Evolutionary conservation across 2,113 vertebrate genomes (phyloP).

Genomic region (Malurus elegans): DNA sequence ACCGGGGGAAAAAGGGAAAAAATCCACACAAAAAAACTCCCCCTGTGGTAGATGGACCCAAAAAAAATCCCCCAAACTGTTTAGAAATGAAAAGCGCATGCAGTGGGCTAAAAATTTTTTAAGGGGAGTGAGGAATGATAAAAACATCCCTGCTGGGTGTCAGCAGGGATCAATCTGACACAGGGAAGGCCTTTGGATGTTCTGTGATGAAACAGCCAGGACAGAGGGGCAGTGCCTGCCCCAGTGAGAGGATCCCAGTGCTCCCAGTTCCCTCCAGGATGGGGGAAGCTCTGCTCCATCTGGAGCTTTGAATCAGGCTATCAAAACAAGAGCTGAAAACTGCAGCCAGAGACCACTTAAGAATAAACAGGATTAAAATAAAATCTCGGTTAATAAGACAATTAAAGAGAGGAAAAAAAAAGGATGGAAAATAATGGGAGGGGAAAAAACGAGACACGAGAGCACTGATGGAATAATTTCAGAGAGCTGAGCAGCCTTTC

Average conservation of each 20-base stretch:
- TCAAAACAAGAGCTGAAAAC: constrained; percentile 7
- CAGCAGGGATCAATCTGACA: background rate
- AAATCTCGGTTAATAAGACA: constrained; percentile 30
- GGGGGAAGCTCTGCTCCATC: constrained; percentile 33
- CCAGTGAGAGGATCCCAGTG: background rate
- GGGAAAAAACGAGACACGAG: background rate
- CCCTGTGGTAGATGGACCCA: fast-evolving
- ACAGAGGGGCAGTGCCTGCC: background rate
- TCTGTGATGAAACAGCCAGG: background rate
- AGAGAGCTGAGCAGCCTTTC: background rate
- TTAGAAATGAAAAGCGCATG: background rate
- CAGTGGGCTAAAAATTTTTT: background rate
- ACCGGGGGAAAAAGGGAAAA: background rate
- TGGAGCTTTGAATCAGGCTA: constrained; percentile 43
- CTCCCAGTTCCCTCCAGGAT: background rate
- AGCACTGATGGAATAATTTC: background rate
- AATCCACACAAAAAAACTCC: fast-evolving
- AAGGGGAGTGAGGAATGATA: fast-evolving
- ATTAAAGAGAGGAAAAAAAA: background rate
- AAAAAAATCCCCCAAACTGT: too few relatives aligned
- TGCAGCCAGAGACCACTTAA: constrained; percentile 23
- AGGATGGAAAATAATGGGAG: background rate
- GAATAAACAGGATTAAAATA: constrained; percentile 20
- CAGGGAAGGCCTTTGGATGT: background rate
- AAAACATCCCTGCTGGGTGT: background rate